Conservation (phyloP, 2,888 invertebrate genomes). For the Reticulitermes lucifugus region DNA sequence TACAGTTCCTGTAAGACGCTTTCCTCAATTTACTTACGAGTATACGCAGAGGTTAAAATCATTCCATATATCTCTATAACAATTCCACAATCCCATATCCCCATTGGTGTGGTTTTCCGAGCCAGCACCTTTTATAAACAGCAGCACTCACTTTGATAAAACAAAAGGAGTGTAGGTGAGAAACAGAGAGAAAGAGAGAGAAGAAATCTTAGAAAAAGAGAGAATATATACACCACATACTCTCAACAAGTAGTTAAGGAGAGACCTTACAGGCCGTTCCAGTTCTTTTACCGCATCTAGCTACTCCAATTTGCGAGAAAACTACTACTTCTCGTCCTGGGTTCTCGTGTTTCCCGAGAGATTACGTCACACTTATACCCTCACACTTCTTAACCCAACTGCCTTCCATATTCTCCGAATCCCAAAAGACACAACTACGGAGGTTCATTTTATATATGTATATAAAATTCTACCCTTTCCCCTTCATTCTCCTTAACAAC, state of each 20-base stretch:
- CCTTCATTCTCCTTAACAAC: background rate
- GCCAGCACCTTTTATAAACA: background rate
- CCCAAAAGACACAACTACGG: constrained; percentile 6
- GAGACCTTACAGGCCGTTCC: background rate
- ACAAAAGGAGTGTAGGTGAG: background rate
- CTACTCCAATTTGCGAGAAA: constrained; percentile 25
- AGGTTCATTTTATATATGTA: constrained; percentile 14
- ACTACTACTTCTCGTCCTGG: constrained; percentile 26
- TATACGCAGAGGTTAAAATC: background rate
- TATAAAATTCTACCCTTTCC: background rate
- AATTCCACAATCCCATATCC: background rate
- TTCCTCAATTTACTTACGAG: constrained; percentile 2
- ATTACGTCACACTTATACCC: constrained; percentile 26
- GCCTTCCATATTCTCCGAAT: constrained; percentile 23
- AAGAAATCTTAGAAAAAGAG: background rate
- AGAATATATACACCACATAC: constrained; percentile 10
- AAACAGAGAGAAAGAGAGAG: background rate
- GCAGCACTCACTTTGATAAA: constrained; percentile 13
- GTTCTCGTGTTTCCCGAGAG: constrained; percentile 22
- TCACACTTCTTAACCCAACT: constrained; percentile 2
- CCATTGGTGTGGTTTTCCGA: background rate
- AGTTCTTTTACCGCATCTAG: constrained; percentile 2
- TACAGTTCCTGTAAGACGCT: background rate
- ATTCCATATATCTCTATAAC: constrained; percentile 7
- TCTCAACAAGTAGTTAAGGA: constrained; percentile 28